A percentile compares a stretch with the other conserved stretches of the same genome.
Conservation (phyloP, 2,113 vertebrate genomes). For the Archilochus colubris region DNA sequence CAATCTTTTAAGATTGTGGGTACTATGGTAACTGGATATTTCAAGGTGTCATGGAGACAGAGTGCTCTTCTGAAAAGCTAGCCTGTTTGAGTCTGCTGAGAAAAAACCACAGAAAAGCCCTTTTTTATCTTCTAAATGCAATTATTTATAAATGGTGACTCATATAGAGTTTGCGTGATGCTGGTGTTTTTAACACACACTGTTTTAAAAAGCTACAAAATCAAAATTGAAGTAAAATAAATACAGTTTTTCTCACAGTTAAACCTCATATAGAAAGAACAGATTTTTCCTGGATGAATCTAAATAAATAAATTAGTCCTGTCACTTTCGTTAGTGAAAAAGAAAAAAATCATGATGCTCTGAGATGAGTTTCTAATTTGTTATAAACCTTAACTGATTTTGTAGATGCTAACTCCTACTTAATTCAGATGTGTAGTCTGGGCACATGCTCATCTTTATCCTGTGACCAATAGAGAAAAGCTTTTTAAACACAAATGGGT, state of each 20-base stretch:
- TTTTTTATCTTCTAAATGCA: constrained; percentile 1
- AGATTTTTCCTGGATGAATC: not conserved
- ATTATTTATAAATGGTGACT: not conserved
- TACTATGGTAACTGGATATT: constrained; percentile 41
- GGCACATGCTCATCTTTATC: not conserved
- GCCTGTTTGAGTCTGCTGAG: not conserved
- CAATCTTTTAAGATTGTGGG: not conserved
- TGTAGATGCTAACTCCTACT: not conserved
- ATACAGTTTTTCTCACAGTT: not conserved
- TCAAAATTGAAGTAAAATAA: not conserved
- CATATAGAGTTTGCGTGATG: not conserved
- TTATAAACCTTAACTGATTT: not conserved
- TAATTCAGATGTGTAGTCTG: not conserved
- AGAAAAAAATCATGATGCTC: not conserved
- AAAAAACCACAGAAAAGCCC: not conserved
- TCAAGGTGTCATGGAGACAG: constrained; percentile 26
- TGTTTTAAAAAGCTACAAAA: not conserved
- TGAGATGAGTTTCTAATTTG: not conserved
- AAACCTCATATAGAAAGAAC: not conserved
- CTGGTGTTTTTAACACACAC: not conserved
- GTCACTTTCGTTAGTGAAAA: not conserved
- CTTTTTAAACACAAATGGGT: not conserved
- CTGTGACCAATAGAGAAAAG: not conserved
- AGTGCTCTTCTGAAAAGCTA: not conserved
- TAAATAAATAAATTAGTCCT: not conserved